Percentiles rank a stretch among this genome's conserved stretches.
Evolutionary conservation across 2,888 invertebrate species (phyloP).

Genomic region (Alsophila aescularia): DNA sequence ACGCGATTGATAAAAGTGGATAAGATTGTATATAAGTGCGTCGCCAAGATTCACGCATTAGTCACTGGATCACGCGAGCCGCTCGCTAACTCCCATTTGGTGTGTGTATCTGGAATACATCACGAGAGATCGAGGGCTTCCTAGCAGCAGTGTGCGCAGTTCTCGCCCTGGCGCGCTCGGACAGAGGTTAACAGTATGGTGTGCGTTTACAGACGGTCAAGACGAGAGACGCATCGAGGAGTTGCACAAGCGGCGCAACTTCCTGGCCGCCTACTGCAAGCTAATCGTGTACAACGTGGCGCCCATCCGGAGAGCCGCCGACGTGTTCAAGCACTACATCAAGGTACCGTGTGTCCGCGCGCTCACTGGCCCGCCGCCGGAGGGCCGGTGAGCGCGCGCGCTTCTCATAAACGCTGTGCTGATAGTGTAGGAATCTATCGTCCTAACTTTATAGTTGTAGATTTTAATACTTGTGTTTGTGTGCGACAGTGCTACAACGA

Average conservation of each 20-base stretch:
- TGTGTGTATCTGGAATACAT: not conserved
- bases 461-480: too few relatives aligned
- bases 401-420: too few relatives aligned
- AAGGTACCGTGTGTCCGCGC: slow-evolving; percentile 84
- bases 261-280: slow-evolving; percentile 98
- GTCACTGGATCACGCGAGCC: not conserved
- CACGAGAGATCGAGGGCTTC: slow-evolving; percentile 29
- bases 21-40: not conserved
- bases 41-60: not conserved
- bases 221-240: slow-evolving; percentile 99
- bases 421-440: too few relatives aligned
- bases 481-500: slow-evolving; percentile 94
- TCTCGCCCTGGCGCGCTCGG: not conserved
- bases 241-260: slow-evolving; percentile 97
- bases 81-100: not conserved
- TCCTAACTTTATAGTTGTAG: too few relatives aligned
- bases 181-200: not conserved
- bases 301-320: slow-evolving; percentile 95
- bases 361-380: too few relatives aligned
- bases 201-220: slow-evolving; percentile 88
- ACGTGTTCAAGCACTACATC: slow-evolving; percentile 98
- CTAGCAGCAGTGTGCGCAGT: slow-evolving; percentile 1
- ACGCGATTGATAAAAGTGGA: not conserved
- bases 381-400: too few relatives aligned
- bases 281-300: slow-evolving; percentile 98